Evolutionary conservation across 2,113 vertebrate species (phyloP).

Genomic region (Empidonax alnorum): DNA sequence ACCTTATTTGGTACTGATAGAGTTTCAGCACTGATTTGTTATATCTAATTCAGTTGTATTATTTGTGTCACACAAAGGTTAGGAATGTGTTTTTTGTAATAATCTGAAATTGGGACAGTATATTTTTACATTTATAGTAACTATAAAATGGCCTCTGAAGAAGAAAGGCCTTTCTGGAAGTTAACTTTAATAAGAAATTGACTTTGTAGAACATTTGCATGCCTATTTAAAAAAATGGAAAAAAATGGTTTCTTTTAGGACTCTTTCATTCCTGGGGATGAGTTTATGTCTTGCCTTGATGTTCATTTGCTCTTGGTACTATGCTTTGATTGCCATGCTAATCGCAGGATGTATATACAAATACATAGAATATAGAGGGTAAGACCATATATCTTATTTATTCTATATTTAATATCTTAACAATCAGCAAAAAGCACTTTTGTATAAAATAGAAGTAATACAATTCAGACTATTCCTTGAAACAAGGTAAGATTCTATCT

Average conservation of each 20-base stretch:
- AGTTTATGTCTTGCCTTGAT: constrained; percentile 95
- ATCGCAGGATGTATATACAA: constrained; percentile 96
- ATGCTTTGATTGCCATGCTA: constrained; percentile 91
- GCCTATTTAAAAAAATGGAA: constrained; percentile 35
- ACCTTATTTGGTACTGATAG: background rate
- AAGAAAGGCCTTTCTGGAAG: background rate
- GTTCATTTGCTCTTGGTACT: constrained; percentile 98
- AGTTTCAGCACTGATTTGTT: background rate
- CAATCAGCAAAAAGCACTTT: background rate
- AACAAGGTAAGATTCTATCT: background rate
- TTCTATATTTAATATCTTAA: constrained; percentile 43
- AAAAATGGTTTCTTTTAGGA: constrained; percentile 78
- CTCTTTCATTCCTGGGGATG: constrained; percentile 95
- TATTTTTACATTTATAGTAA: background rate
- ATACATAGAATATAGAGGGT: constrained; percentile 98
- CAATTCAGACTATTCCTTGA: background rate
- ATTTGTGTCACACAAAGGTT: background rate
- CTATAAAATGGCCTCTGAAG: background rate
- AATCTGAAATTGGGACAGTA: background rate
- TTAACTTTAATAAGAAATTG: constrained; percentile 1
- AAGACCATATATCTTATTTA: constrained; percentile 70
- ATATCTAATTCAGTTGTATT: background rate
- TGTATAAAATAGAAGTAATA: background rate
- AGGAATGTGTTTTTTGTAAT: background rate
- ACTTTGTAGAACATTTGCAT: constrained; percentile 32